Evolutionary conservation across 2,113 vertebrate genomes (phyloP).

Genomic region (Gymnocephalus cernua): DNA sequence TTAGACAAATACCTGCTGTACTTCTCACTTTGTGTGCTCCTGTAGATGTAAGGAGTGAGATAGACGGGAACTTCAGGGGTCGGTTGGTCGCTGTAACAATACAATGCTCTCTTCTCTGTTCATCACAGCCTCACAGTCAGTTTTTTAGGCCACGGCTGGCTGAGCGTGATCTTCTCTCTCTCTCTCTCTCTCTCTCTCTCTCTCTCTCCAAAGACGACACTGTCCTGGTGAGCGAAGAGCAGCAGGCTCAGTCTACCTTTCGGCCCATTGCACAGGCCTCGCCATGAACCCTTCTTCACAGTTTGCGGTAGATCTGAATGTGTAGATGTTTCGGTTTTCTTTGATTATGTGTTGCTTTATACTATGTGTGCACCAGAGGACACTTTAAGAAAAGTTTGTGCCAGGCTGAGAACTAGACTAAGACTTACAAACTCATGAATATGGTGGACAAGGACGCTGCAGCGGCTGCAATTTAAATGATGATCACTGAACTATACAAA

Average conservation of each 20-base stretch:
- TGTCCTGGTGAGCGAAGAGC: background rate
- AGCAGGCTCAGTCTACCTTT: slow-evolving; percentile 21
- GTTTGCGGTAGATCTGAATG: background rate
- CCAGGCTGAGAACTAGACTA: too few relatives aligned
- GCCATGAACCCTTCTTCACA: background rate
- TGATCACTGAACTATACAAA: too few relatives aligned
- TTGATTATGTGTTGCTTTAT: background rate
- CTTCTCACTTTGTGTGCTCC: background rate
- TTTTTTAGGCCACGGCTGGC: slow-evolving; percentile 30
- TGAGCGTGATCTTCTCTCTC: slow-evolving; percentile 2
- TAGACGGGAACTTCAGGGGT: slow-evolving; percentile 9
- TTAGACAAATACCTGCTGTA: background rate
- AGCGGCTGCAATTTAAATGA: too few relatives aligned
- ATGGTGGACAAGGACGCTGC: too few relatives aligned
- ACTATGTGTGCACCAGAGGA: background rate
- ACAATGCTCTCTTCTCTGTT: background rate
- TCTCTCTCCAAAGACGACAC: slow-evolving; percentile 4
- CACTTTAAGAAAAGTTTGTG: background rate
- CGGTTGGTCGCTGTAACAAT: background rate
- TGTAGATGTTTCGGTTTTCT: background rate
- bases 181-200: too few relatives aligned
- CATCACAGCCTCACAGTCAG: slow-evolving; percentile 20
- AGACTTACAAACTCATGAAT: too few relatives aligned
- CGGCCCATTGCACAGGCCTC: background rate
- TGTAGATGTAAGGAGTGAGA: slow-evolving; percentile 1